These are phyloP conservation scores for Gyrodactylus salaris DNA, from an alignment of 1,140 invertebrate species.

Conservation along the genomic window DNA sequence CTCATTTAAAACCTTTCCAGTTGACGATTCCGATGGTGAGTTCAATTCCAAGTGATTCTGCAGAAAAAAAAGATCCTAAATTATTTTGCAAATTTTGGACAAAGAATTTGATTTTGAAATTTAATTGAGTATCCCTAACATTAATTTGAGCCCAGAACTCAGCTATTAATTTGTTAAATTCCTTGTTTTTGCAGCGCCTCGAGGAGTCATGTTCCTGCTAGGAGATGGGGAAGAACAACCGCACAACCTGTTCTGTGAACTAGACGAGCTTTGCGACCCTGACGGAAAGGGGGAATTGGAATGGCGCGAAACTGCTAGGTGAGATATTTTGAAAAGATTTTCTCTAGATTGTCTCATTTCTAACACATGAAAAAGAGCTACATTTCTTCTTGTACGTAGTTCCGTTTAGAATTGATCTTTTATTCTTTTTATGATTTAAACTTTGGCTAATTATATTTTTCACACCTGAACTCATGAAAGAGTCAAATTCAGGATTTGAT, in stretches of 20 bases:
- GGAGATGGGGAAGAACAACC: background rate
- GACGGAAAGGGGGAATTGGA: background rate
- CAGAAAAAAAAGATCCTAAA: background rate
- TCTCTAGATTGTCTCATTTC: no score
- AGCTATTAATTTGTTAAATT: background rate
- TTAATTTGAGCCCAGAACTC: background rate
- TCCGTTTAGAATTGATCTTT: no score
- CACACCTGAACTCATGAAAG: no score
- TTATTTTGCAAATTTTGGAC: background rate
- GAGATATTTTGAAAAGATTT: no score
- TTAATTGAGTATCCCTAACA: background rate
- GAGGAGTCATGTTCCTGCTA: constrained; percentile 1
- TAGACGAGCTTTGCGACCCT: background rate
- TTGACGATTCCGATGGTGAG: background rate
- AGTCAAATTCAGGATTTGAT: no score
- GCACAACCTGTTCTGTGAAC: constrained; percentile 1
- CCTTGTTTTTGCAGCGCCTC: background rate
- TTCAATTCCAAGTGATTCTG: background rate
- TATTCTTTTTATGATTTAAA: no score
- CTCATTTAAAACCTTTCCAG: no score
- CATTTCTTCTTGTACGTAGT: no score
- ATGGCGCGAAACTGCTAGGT: constrained; percentile 1
- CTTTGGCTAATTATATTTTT: no score
- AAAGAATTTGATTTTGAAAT: background rate
- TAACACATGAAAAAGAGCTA: no score